Conservation (phyloP, 2,888 invertebrate species). For the Acanthacorydalis orientalis region DNA sequence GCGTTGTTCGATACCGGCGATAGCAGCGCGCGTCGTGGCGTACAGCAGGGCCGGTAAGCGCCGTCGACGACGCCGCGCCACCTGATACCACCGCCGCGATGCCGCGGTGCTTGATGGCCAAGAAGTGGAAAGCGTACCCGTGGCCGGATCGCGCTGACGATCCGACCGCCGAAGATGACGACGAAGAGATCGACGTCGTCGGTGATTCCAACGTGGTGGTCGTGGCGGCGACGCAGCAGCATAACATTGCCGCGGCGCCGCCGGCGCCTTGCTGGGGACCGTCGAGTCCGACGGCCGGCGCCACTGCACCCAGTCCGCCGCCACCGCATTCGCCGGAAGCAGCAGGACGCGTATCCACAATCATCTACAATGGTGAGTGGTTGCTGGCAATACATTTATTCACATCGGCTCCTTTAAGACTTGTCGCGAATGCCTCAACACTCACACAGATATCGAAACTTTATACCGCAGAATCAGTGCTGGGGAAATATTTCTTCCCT, state of each 20-base stretch:
- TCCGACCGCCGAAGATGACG: conserved; percentile 38
- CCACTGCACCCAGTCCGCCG: conserved; percentile 57
- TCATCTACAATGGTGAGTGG: conserved; percentile 59
- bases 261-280: conserved; percentile 43
- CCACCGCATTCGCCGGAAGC: conserved; percentile 44
- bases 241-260: conserved; percentile 12
- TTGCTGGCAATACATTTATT: no score
- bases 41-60: conserved; percentile 12
- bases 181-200: conserved; percentile 79
- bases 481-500: no score
- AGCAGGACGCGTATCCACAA: conserved; percentile 49
- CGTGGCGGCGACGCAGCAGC: conserved; percentile 17
- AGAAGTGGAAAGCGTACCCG: conserved; percentile 83
- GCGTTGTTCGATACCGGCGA: background rate
- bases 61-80: conserved; percentile 34
- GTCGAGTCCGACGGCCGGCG: conserved; percentile 57
- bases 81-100: conserved; percentile 26
- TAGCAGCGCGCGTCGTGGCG: conserved; percentile 7
- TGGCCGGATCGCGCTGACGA: conserved; percentile 47
- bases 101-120: conserved; percentile 92
- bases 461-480: no score
- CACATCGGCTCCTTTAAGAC: no score
- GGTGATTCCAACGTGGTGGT: conserved; percentile 33
- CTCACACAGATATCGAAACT: no score
- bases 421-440: no score